Evolutionary conservation across 2,113 vertebrate species (phyloP).

Genomic region (Sporophila hypoxantha): DNA sequence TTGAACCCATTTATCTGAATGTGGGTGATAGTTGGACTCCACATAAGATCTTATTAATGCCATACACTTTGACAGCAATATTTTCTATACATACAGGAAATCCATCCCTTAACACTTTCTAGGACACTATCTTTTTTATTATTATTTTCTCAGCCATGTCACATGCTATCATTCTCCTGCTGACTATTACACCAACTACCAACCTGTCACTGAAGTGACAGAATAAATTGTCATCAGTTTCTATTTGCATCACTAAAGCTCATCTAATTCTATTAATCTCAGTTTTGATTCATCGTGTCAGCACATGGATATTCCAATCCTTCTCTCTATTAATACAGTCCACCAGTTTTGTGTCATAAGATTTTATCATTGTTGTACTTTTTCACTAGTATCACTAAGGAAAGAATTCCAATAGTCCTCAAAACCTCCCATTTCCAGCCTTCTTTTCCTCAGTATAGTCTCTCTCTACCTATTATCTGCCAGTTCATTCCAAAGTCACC

Average conservation of each 20-base stretch:
- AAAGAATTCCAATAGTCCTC: neutral
- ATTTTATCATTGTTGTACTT: neutral
- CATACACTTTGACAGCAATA: neutral
- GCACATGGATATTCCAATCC: neutral
- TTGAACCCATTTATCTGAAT: neutral
- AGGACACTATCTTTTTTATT: neutral
- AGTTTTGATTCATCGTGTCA: neutral
- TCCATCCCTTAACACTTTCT: neutral
- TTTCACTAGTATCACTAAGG: neutral
- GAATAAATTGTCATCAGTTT: neutral
- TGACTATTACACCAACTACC: neutral
- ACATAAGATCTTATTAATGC: neutral
- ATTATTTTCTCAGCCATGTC: neutral
- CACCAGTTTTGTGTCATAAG: accelerated
- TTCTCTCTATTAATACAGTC: neutral
- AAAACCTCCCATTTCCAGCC: neutral
- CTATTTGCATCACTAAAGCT: neutral
- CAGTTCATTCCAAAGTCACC: neutral
- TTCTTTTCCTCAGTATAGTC: neutral
- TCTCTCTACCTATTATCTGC: neutral
- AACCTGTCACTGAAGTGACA: neutral
- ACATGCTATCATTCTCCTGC: neutral
- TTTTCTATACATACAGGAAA: neutral
- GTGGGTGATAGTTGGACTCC: neutral
- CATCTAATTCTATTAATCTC: neutral